Evolutionary conservation across 2,113 vertebrate species (phyloP), one percentile per base, ranked within the genome.

Genomic region (Redunca redunca): DNA sequence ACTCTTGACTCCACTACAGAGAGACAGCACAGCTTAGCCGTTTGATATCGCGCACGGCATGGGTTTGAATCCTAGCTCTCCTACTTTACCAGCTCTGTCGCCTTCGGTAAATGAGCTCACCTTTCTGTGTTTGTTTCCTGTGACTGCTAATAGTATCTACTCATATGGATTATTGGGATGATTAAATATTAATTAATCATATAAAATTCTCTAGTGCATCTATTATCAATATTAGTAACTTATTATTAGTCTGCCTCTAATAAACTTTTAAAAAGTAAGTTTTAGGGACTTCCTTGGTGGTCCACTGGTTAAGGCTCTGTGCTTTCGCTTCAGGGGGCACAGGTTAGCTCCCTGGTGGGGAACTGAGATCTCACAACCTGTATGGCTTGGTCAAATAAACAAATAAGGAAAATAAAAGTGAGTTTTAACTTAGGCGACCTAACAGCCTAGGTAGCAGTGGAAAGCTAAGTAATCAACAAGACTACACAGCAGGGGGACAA

Each of bases 141-240:
- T 82, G 30, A 93, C 52, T 62, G 48, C 60, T 40, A 58, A 60
- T 28, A 85, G 36, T 64, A 28, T 43, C 40, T 87, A 46, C 4
- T 36, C 67, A 36, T 5, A 74, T 25, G 36, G 57, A 71, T 53
- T 64, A 25, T 53, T 82, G 60, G 81, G 36, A 95, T 80, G 28
- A 97, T 85, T 77, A 90, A 95, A 83, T 83, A 87, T 60, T 21
- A 33, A 86, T 62, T 48, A 87, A 83, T 74, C 16, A 46, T 30
- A 28, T 71, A 52, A 83, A 67, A 50, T 23, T 80, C 19, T 89
- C 33, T 23, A 77, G 84, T 6, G 25, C 23, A 57, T 83, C 46
- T 55, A 57, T 36, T 83, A 62, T 77, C n/a, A 36, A 30, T 82
- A 43, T 78, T 19, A 43, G 50, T 80, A 81, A 64, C 30, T 53